phyloP scores from a whole-genome alignment of 1,140 invertebrate genomes.

The Lethrus apterus region DNA sequence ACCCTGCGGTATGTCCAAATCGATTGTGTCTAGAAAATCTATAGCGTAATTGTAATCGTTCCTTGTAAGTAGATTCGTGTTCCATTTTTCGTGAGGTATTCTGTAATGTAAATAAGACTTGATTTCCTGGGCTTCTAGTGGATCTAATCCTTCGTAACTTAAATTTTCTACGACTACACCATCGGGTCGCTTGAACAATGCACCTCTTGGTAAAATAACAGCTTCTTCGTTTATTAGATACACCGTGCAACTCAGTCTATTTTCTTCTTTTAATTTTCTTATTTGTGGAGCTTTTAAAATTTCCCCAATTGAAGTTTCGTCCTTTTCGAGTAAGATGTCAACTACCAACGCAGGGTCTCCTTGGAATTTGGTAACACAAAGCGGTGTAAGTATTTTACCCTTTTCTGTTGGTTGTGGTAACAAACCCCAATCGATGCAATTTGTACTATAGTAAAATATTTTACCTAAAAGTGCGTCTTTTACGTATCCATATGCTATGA shows the following conservation, averaged over 20 bases:
- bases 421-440: conserved; percentile 61
- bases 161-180: conserved; percentile 58
- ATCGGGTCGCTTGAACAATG: conserved; percentile 56
- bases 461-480: conserved; percentile 57
- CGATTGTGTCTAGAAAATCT: conserved; percentile 69
- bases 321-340: conserved; percentile 43
- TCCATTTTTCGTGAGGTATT: conserved; percentile 57
- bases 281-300: conserved; percentile 35
- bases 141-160: conserved; percentile 56
- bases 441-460: conserved; percentile 62
- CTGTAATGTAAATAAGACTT: conserved; percentile 63
- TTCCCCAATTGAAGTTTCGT: conserved; percentile 29
- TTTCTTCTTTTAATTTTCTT: conserved; percentile 63
- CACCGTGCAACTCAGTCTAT: conserved; percentile 60
- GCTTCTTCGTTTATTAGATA: conserved; percentile 61
- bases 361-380: conserved; percentile 46
- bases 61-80: conserved; percentile 60
- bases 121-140: conserved; percentile 51
- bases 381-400: conserved; percentile 50
- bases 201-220: conserved; percentile 62
- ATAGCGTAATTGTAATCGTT: conserved; percentile 69
- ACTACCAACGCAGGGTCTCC: conserved; percentile 50
- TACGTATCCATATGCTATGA: conserved; percentile 62
- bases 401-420: conserved; percentile 54
- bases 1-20: conserved; percentile 54